Conservation (phyloP, 1,140 invertebrate species). For the Scaptomyza graminum region DNA sequence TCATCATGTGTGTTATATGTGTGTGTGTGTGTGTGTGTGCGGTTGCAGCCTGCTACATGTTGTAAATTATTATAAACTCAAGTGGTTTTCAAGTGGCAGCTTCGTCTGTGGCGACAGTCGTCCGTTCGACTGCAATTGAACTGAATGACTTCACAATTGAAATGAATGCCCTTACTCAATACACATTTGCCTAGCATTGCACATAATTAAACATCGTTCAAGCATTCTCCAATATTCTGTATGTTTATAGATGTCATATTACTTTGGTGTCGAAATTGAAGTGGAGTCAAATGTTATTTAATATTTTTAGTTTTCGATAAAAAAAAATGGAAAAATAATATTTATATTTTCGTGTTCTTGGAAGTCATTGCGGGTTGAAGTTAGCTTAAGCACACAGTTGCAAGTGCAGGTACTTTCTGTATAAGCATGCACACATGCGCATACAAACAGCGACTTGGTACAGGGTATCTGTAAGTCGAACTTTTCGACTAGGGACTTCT, state of each 20-base stretch:
- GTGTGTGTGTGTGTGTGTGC: constrained; percentile 51
- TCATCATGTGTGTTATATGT: constrained; percentile 8
- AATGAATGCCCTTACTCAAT: neutral
- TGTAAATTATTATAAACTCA: constrained; percentile 71
- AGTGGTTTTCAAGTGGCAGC: constrained; percentile 55
- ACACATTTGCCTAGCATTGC: neutral
- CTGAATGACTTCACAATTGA: constrained; percentile 22
- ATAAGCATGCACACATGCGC: too few relatives aligned
- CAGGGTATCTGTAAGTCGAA: too few relatives aligned
- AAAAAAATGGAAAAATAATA: too few relatives aligned
- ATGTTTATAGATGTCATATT: constrained; percentile 9
- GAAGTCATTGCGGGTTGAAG: too few relatives aligned
- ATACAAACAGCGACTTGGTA: too few relatives aligned
- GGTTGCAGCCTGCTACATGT: constrained; percentile 67
- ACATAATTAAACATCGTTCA: constrained; percentile 25
- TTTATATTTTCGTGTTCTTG: too few relatives aligned
- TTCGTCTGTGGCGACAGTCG: constrained; percentile 30
- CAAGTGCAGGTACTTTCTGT: too few relatives aligned
- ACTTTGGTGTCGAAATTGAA: too few relatives aligned
- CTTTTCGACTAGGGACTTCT: too few relatives aligned
- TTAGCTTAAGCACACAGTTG: too few relatives aligned
- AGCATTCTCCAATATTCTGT: constrained; percentile 1
- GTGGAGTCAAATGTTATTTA: too few relatives aligned
- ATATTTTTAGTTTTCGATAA: too few relatives aligned
- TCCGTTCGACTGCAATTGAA: constrained; percentile 44